Conservation (phyloP, 2,113 vertebrate species). For the Anthoscopus minutus region DNA sequence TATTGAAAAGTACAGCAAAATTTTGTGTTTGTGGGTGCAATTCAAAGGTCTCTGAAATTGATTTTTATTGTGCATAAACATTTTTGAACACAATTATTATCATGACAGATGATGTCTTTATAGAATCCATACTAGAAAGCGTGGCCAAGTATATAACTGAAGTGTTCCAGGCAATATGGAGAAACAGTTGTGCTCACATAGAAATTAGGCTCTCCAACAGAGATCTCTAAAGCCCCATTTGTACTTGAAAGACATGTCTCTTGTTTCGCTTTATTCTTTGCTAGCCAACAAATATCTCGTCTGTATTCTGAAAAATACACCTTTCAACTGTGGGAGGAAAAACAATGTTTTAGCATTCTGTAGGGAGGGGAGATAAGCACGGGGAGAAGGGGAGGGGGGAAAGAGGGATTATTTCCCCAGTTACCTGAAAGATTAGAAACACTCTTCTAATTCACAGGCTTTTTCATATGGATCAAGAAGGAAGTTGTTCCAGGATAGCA, state of each 20-base stretch:
- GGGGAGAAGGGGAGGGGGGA: not conserved
- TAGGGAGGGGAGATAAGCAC: not conserved
- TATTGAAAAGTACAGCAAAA: not conserved
- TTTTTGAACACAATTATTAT: conserved; percentile 48
- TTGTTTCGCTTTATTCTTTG: not conserved
- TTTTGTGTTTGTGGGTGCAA: not conserved
- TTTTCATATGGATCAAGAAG: conserved; percentile 18
- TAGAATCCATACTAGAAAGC: conserved; percentile 44
- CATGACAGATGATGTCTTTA: conserved; percentile 15
- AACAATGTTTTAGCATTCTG: conserved; percentile 1
- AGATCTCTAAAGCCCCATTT: conserved; percentile 57
- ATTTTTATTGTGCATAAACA: not conserved
- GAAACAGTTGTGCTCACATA: conserved; percentile 65
- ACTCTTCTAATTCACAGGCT: conserved; percentile 15
- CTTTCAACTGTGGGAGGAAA: conserved; percentile 28
- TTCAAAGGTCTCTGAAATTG: conserved; percentile 9
- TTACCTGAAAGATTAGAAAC: conserved; percentile 51
- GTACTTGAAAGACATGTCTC: conserved; percentile 55
- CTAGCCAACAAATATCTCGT: conserved; percentile 62
- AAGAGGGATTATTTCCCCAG: conserved; percentile 22
- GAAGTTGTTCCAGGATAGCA: conserved; percentile 30
- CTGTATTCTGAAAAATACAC: conserved; percentile 62
- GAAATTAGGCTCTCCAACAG: conserved; percentile 58
- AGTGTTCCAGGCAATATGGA: conserved; percentile 57
- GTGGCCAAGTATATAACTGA: conserved; percentile 49